Conservation (phyloP, 2,113 vertebrate genomes). For the Cygnus buccinator region DNA sequence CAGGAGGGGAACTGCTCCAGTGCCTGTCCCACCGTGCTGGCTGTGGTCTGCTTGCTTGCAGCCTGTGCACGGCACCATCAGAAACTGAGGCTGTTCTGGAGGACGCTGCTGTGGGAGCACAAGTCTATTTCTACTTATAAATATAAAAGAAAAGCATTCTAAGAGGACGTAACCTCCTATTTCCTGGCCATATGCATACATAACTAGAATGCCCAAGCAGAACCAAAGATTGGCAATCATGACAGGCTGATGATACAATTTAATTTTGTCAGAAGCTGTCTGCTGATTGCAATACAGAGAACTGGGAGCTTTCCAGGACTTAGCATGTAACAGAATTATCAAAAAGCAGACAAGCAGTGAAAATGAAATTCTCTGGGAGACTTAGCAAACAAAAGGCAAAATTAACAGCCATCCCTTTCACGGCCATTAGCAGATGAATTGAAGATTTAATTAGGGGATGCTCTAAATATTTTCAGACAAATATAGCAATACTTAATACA, state of each 20-base stretch:
- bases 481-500: not conserved
- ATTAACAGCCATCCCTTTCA: not conserved
- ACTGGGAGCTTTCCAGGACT: not conserved
- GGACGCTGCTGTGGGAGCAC: not conserved
- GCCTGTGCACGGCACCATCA: not conserved
- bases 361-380: conserved; percentile 2
- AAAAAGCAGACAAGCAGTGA: not conserved
- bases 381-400: conserved; percentile 9
- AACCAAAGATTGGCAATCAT: not conserved
- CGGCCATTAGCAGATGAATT: not conserved
- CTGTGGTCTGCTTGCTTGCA: not conserved
- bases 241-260: not conserved
- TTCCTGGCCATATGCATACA: not conserved
- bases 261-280: not conserved
- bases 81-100: not conserved
- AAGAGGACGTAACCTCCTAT: not conserved
- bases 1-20: not conserved
- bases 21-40: not conserved
- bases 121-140: not conserved
- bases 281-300: not conserved
- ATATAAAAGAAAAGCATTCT: not conserved
- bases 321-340: not conserved
- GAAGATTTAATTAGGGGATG: not conserved
- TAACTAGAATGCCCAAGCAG: not conserved
- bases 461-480: not conserved